These are phyloP conservation scores for Pseudochaenichthys georgianus DNA, from an alignment of 2,797 vertebrate species.

Conservation along the genomic window DNA sequence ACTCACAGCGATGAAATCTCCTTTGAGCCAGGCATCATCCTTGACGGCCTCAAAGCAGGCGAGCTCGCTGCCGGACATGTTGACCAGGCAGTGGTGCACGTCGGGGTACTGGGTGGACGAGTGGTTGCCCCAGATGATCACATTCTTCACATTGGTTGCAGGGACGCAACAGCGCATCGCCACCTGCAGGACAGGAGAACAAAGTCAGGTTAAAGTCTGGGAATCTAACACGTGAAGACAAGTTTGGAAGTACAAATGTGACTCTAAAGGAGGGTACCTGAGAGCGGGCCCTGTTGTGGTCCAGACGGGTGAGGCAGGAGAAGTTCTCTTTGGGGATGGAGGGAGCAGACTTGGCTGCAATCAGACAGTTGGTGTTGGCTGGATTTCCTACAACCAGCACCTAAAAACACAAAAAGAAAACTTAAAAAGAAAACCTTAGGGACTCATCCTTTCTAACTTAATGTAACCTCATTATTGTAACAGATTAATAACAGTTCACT, in stretches of 20 bases:
- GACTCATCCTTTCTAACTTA: neutral
- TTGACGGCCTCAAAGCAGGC: constrained; percentile 92
- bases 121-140: constrained; percentile 99
- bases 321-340: constrained; percentile 98
- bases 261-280: constrained; percentile 73
- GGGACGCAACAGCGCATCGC: constrained; percentile 91
- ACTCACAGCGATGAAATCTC: constrained; percentile 93
- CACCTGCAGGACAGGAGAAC: constrained; percentile 79
- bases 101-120: constrained; percentile 98
- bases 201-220: neutral
- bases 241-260: neutral
- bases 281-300: constrained; percentile 96
- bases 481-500: neutral
- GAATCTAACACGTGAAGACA: neutral
- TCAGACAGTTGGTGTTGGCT: constrained; percentile 97
- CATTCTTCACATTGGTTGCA: constrained; percentile 91
- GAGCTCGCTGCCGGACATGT: constrained; percentile 88
- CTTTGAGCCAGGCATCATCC: constrained; percentile 94
- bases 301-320: constrained; percentile 96
- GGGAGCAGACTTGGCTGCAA: constrained; percentile 93
- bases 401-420: constrained; percentile 69
- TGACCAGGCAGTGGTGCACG: constrained; percentile 92
- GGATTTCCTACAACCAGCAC: constrained; percentile 97
- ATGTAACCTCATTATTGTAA: neutral
- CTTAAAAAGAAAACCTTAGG: neutral